These are phyloP conservation scores for Rosalia funebris DNA, from an alignment of 2,888 invertebrate species.

Conservation along the genomic window DNA sequence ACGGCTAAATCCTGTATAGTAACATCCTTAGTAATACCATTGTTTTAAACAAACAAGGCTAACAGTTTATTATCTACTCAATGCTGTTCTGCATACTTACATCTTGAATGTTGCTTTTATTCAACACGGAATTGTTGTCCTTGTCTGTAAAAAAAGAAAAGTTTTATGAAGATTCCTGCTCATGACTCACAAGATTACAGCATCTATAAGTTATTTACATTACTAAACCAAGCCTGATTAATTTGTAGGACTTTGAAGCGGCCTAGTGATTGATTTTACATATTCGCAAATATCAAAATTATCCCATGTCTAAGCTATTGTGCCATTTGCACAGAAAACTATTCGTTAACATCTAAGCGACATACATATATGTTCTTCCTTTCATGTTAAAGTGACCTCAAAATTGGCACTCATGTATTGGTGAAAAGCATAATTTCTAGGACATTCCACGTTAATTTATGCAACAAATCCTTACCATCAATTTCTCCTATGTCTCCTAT, in stretches of 20 bases:
- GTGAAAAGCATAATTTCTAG: not conserved
- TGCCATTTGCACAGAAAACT: not conserved
- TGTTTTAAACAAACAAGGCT: not conserved
- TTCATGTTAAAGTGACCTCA: slow-evolving; percentile 13
- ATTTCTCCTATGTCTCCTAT: slow-evolving; percentile 68
- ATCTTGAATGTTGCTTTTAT: slow-evolving; percentile 50
- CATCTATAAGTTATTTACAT: slow-evolving; percentile 6
- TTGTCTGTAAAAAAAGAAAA: slow-evolving; percentile 51
- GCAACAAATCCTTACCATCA: slow-evolving; percentile 65
- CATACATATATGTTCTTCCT: not conserved
- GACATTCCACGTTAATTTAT: slow-evolving; percentile 4
- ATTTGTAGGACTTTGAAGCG: not conserved
- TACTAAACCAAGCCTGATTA: not conserved
- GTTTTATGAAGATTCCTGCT: slow-evolving; percentile 1
- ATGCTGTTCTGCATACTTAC: slow-evolving; percentile 48
- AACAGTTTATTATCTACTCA: not conserved
- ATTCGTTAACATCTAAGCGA: not conserved
- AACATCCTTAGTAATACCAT: too few relatives aligned
- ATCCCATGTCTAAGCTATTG: not conserved
- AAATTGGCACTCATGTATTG: slow-evolving; percentile 7
- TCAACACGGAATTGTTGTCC: slow-evolving; percentile 50
- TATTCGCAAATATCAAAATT: slow-evolving; percentile 6
- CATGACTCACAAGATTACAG: slow-evolving; percentile 12
- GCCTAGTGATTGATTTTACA: not conserved
- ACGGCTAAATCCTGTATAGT: too few relatives aligned